Percentiles rank a stretch among this genome's conserved stretches.
Evolutionary conservation across 2,797 vertebrate genomes (phyloP).

Genomic region (Garrulus glandarius): DNA sequence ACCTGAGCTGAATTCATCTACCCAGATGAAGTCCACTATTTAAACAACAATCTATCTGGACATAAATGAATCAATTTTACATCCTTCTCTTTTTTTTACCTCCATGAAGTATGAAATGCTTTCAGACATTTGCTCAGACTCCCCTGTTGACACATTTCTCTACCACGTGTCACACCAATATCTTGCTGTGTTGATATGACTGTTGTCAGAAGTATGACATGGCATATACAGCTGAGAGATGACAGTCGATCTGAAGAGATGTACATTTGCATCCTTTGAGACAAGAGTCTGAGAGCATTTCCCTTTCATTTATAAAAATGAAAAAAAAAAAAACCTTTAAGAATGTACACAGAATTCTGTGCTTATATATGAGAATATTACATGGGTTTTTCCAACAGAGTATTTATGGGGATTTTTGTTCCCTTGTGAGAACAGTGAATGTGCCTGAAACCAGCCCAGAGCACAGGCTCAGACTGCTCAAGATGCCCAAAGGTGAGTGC

Average conservation of each 20-base stretch:
- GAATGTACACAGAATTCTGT: neutral
- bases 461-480: fast-evolving
- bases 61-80: neutral
- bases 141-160: neutral
- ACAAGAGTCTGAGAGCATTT: neutral
- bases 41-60: neutral
- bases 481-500: neutral
- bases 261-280: neutral
- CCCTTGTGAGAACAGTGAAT: neutral
- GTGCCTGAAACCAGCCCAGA: neutral
- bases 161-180: neutral
- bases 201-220: neutral
- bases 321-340: neutral
- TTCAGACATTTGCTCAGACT: neutral
- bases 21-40: neutral
- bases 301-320: neutral
- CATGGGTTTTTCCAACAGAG: neutral
- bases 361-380: neutral
- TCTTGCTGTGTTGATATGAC: neutral
- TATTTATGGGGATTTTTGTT: neutral
- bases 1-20: neutral
- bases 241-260: neutral
- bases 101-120: neutral
- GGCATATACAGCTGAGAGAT: neutral
- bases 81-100: neutral